Evolutionary conservation across 1,140 invertebrate species (phyloP).

Genomic region (Lethocerus indicus): DNA sequence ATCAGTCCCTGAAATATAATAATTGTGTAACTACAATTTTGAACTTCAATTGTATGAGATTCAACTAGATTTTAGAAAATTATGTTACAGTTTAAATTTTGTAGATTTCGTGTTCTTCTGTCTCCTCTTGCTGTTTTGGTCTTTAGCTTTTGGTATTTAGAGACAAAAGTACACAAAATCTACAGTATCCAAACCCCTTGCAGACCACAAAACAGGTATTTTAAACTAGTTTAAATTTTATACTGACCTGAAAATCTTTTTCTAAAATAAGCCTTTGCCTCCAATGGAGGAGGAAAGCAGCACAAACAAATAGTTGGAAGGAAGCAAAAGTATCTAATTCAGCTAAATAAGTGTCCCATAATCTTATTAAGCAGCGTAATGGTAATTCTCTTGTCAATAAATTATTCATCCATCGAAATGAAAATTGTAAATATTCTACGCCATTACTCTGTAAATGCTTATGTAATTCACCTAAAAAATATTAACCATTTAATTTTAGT

Average conservation of each 20-base stretch:
- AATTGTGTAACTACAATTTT: slow-evolving; percentile 1
- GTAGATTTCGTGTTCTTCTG: too few relatives aligned
- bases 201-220: too few relatives aligned
- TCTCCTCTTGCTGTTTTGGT: too few relatives aligned
- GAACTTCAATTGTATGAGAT: too few relatives aligned
- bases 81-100: too few relatives aligned
- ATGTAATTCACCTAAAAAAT: slow-evolving; percentile 55
- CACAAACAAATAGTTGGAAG: slow-evolving; percentile 98
- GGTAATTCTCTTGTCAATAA: slow-evolving; percentile 94
- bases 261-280: slow-evolving; percentile 74
- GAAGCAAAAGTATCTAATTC: slow-evolving; percentile 91
- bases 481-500: slow-evolving; percentile 8
- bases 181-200: too few relatives aligned
- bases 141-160: too few relatives aligned
- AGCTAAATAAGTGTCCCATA: slow-evolving; percentile 99
- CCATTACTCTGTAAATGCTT: slow-evolving; percentile 82
- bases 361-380: slow-evolving; percentile 86
- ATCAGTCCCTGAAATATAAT: slow-evolving; percentile 60
- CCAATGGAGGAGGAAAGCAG: slow-evolving; percentile 94
- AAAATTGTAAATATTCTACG: slow-evolving; percentile 98
- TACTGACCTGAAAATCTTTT: slow-evolving; percentile 96
- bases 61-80: too few relatives aligned
- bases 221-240: too few relatives aligned
- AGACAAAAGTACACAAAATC: too few relatives aligned
- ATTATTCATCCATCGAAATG: slow-evolving; percentile 99